phyloP scores from a whole-genome alignment of 2,888 invertebrate species.

The Eucera pruinosa region DNA sequence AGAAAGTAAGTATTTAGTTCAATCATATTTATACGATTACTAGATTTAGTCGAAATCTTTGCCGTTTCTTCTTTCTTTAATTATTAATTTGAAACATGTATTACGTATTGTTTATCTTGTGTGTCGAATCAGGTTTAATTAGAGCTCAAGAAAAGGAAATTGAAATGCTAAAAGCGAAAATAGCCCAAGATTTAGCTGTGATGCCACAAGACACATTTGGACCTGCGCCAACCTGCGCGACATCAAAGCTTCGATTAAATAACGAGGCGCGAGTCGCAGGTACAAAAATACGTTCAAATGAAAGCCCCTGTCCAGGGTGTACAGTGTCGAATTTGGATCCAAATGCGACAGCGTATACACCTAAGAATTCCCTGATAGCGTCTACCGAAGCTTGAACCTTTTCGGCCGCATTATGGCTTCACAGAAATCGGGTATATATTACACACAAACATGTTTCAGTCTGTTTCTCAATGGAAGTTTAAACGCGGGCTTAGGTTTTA shows the following conservation, averaged over 20 bases:
- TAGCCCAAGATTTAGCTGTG: slow-evolving; percentile 96
- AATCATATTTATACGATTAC: background rate
- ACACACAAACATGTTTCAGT: slow-evolving; percentile 72
- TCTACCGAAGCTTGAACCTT: slow-evolving; percentile 86
- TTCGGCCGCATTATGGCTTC: slow-evolving; percentile 52
- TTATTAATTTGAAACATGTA: background rate
- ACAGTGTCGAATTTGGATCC: slow-evolving; percentile 90
- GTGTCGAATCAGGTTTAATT: slow-evolving; percentile 88
- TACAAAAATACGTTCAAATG: slow-evolving; percentile 80
- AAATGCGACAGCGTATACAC: slow-evolving; percentile 96
- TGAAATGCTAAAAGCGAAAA: slow-evolving; percentile 94
- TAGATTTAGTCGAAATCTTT: too few species aligned
- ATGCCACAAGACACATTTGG: slow-evolving; percentile 91
- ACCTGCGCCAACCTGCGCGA: slow-evolving; percentile 86
- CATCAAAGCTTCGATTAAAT: slow-evolving; percentile 87
- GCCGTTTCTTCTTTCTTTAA: too few species aligned
- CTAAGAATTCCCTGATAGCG: slow-evolving; percentile 88
- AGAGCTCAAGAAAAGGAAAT: slow-evolving; percentile 95
- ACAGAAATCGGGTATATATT: slow-evolving; percentile 68
- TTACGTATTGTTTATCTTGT: slow-evolving; percentile 42
- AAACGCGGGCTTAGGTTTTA: slow-evolving; percentile 27
- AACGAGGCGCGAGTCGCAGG: slow-evolving; percentile 81
- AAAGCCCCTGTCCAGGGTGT: slow-evolving; percentile 83
- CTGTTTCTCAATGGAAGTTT: slow-evolving; percentile 66
- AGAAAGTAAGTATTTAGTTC: slow-evolving; percentile 89